Base-by-base conservation (phyloP, 2,888 invertebrate species). In the Pycnomerus fuliginosus region DNA sequence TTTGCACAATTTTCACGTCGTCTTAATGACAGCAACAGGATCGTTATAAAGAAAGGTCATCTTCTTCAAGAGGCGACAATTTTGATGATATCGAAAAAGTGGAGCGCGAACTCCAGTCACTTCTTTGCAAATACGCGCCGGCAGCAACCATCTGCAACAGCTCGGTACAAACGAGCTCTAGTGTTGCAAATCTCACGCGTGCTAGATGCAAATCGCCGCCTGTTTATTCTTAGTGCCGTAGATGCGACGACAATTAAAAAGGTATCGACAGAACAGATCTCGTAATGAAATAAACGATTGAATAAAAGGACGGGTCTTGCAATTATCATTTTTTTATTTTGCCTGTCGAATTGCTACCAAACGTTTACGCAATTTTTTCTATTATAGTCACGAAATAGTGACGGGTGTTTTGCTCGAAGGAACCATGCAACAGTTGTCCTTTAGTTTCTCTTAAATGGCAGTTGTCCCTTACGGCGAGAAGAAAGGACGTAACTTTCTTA, bases 1-100 rank as follows among this genome's bases (percentile, higher is more conserved):
- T 53, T 48, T 45, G 55, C 55, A 52, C 52, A 49, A 50, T 55
- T 53, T 55, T 42, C 44, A 40, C 34, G 46, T 44, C 44, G 33
- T 3, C 7, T 10, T 25, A 10, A 25, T 4, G 10, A 25, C 4
- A 7, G 25, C 25, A 10, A 7, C 11, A 25, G 25, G 11, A 25
- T 8, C 25, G 4, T 8, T 25, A 10, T 20, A 7, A 20, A 5
- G 20, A 20, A 7, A 8, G 20, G 20, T 5, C 8, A 20, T 8
- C 4, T 10, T 27, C 27, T 27, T 10, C 27, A 10, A 27, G 11
- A 27, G 27, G 20, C 20, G 20, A 5, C 20, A 7, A 8, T 5
- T 20, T 20, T 20, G 8, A 27, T 13, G 12, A 39, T 16, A 39
- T 4, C 7, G 3, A 17, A n/a, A 38, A 14, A 23, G 14, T 33